These are phyloP conservation scores for Eupithecia subumbrata DNA, from an alignment of 2,888 invertebrate species.

Conservation along the genomic window DNA sequence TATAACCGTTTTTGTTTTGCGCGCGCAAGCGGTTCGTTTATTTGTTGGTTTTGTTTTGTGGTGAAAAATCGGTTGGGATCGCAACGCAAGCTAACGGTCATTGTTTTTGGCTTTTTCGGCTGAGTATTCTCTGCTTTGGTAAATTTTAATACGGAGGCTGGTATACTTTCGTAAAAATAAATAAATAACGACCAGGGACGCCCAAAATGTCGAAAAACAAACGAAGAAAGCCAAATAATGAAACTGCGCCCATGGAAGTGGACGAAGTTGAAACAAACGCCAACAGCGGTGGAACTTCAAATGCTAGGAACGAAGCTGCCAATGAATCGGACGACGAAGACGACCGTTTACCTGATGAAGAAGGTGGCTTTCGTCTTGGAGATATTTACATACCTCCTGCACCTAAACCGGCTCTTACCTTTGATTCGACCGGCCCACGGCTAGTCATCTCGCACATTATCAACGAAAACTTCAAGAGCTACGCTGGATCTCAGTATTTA, in stretches of 20 bases:
- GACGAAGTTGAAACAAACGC: constrained; percentile 59
- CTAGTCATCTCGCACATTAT: constrained; percentile 95
- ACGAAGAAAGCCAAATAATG: constrained; percentile 57
- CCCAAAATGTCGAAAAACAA: constrained; percentile 62
- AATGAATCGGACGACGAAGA: constrained; percentile 45
- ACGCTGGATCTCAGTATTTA: constrained; percentile 91
- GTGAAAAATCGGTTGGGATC: too few species aligned
- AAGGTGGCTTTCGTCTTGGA: constrained; percentile 89
- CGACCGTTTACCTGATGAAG: constrained; percentile 81
- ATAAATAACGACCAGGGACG: not conserved
- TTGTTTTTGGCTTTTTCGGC: not conserved
- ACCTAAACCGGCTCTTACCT: constrained; percentile 87
- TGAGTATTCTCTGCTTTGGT: not conserved
- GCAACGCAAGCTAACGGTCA: too few species aligned
- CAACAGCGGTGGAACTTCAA: constrained; percentile 26
- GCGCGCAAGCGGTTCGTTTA: too few species aligned
- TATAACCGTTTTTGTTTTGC: too few species aligned
- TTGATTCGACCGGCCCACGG: constrained; percentile 90
- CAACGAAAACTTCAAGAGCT: constrained; percentile 98
- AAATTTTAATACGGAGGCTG: not conserved
- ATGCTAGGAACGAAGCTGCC: not conserved
- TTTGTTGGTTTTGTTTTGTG: too few species aligned
- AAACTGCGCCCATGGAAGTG: constrained; percentile 73
- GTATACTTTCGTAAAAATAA: not conserved
- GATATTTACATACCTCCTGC: constrained; percentile 94